Conservation (phyloP, 2,113 vertebrate genomes). For the Spea bombifrons region DNA sequence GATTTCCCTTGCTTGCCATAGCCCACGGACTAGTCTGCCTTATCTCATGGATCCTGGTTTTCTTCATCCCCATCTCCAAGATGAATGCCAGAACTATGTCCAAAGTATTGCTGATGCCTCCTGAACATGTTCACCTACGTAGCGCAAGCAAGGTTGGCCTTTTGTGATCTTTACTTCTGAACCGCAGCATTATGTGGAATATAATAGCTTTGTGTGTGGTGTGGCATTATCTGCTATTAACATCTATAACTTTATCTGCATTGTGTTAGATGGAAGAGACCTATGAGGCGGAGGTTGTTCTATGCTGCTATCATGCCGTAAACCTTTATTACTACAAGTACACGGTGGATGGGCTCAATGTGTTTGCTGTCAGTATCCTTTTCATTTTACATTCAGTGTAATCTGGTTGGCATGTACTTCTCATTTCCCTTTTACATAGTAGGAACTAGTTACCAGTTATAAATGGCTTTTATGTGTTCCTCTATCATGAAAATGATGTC, state of each 20-base stretch:
- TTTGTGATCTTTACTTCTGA: not conserved
- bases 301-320: conserved; percentile 70
- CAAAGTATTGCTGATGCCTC: conserved; percentile 67
- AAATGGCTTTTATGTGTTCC: too few relatives aligned
- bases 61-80: conserved; percentile 74
- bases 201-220: not conserved
- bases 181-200: not conserved
- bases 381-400: not conserved
- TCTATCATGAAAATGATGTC: too few relatives aligned
- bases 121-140: conserved; percentile 57
- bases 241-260: not conserved
- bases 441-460: too few relatives aligned
- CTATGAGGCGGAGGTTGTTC: conserved; percentile 57
- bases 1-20: conserved; percentile 63
- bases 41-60: conserved; percentile 69
- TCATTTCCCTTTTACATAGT: too few relatives aligned
- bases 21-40: conserved; percentile 69
- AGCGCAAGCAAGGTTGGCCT: conserved; percentile 50
- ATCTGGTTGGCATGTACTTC: too few relatives aligned
- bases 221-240: not conserved
- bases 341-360: conserved; percentile 68
- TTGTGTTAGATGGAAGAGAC: conserved; percentile 57
- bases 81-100: conserved; percentile 62
- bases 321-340: conserved; percentile 83
- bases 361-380: conserved; percentile 82